phyloP scores from a whole-genome alignment of 2,113 vertebrate species.

The Plecturocebus donacophilus region DNA sequence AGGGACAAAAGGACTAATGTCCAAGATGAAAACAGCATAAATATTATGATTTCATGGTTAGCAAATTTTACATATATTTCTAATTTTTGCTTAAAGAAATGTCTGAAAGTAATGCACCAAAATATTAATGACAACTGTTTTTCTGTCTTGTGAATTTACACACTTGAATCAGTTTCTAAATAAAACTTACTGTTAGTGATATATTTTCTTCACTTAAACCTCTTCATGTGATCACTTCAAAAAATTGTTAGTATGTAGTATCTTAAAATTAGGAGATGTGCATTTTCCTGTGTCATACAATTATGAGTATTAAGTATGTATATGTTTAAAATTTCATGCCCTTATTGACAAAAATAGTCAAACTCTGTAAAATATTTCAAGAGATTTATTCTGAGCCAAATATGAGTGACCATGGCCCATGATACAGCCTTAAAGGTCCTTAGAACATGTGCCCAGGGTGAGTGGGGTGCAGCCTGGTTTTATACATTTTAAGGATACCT shows the following conservation, averaged over 20 bases:
- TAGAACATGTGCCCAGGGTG: no score
- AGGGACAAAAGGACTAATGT: neutral
- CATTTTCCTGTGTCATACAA: neutral
- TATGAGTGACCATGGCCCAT: no score
- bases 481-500: no score
- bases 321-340: neutral
- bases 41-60: neutral
- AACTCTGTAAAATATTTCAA: no score
- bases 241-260: neutral
- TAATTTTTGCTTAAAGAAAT: neutral
- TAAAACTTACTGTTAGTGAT: neutral
- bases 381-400: no score
- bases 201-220: neutral
- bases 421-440: no score
- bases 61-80: neutral
- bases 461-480: no score
- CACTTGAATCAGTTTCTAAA: neutral
- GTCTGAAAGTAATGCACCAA: neutral
- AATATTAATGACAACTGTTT: neutral
- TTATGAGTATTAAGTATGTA: neutral
- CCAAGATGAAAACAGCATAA: neutral
- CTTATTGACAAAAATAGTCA: no score
- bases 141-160: neutral
- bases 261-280: neutral
- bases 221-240: neutral